These are phyloP conservation scores for Globicephala melas DNA, from an alignment of 2,113 vertebrate species.

Conservation along the genomic window DNA sequence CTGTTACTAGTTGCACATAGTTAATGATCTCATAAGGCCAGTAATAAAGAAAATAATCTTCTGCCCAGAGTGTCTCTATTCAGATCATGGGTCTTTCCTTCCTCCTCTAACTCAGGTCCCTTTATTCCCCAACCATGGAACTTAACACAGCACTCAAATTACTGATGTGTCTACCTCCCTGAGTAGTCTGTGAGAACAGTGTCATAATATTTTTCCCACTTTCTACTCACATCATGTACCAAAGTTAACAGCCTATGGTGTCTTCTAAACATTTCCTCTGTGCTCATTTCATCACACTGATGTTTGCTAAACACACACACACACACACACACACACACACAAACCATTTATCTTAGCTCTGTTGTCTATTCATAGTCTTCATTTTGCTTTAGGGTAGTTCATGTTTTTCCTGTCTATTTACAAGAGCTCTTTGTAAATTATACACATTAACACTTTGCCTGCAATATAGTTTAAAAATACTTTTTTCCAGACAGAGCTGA, in stretches of 20 bases:
- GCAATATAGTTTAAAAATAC: neutral
- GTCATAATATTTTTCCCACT: neutral
- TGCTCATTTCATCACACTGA: neutral
- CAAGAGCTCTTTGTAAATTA: neutral
- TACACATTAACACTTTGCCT: neutral
- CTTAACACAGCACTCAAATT: neutral
- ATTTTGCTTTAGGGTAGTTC: neutral
- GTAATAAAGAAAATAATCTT: neutral
- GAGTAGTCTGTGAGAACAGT: neutral
- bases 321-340: neutral
- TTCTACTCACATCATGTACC: neutral
- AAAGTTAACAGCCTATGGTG: neutral
- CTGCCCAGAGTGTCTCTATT: neutral
- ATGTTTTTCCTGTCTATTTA: neutral
- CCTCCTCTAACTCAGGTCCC: neutral
- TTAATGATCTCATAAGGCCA: neutral
- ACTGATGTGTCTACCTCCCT: neutral
- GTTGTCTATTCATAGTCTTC: neutral
- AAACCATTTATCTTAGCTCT: neutral
- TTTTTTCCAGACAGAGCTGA: neutral
- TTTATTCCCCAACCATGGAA: neutral
- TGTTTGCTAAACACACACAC: neutral
- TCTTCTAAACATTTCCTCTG: neutral
- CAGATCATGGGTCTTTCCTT: neutral
- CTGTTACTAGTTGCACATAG: neutral